Evolutionary conservation across 2,888 invertebrate genomes (phyloP).

Genomic region (Ischnura elegans): DNA sequence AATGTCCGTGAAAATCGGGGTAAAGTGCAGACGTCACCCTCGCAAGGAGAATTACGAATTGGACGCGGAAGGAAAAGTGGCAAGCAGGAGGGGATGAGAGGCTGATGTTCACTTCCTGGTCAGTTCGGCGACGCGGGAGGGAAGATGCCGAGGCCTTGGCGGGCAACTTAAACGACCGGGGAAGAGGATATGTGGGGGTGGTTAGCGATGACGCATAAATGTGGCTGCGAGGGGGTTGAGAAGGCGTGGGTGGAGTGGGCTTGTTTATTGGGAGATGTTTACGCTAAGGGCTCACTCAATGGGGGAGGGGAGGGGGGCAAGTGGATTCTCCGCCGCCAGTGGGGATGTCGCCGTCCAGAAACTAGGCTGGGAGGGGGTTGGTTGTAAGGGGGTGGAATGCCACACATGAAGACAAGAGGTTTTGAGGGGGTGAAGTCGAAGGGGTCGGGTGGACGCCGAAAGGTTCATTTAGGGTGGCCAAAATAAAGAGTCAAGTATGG

Average conservation of each 20-base stretch:
- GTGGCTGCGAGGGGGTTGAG: neutral
- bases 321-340: neutral
- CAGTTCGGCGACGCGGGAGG: too few species aligned
- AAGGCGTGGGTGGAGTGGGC: neutral
- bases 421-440: neutral
- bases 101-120: neutral
- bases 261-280: constrained; percentile 26
- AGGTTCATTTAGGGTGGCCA: neutral
- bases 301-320: neutral
- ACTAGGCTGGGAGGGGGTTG: neutral
- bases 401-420: neutral
- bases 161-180: neutral
- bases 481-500: neutral
- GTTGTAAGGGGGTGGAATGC: neutral
- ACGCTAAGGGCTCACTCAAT: neutral
- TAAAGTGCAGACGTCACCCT: neutral
- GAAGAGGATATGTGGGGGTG: neutral
- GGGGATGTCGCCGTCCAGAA: neutral
- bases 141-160: neutral
- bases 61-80: neutral
- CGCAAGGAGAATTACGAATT: too few species aligned
- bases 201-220: constrained; percentile 39
- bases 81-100: neutral
- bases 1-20: neutral
- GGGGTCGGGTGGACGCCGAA: neutral